A percentile compares a stretch with the other conserved stretches of the same genome.
Evolutionary conservation across 2,888 invertebrate species (phyloP).

Genomic region (Liodrosophila aerea): DNA sequence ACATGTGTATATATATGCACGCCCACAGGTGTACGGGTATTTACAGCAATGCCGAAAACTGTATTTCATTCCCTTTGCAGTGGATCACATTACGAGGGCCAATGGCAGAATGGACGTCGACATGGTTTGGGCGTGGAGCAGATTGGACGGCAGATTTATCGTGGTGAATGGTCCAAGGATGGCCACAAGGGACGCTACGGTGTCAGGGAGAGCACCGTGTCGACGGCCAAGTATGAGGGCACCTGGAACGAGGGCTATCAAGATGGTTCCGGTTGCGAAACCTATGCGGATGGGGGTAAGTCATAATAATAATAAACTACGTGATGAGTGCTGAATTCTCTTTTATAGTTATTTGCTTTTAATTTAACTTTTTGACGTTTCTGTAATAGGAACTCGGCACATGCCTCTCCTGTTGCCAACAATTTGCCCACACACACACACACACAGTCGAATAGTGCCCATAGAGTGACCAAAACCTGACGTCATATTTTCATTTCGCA

Average conservation of each 20-base stretch:
- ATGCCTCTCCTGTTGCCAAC: conserved; percentile 32
- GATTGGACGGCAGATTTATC: conserved; percentile 97
- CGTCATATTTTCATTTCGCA: conserved; percentile 69
- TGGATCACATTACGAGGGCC: conserved; percentile 98
- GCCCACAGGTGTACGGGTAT: neutral
- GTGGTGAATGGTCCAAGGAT: conserved; percentile 97
- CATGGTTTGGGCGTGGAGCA: conserved; percentile 99
- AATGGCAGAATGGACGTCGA: conserved; percentile 99
- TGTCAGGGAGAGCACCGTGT: conserved; percentile 96
- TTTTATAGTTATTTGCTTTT: conserved; percentile 32
- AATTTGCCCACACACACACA: conserved; percentile 13
- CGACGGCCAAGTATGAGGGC: conserved; percentile 98
- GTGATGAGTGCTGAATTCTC: conserved; percentile 31
- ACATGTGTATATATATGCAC: neutral
- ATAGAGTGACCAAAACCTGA: conserved; percentile 59
- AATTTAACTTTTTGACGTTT: conserved; percentile 63
- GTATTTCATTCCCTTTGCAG: conserved; percentile 84
- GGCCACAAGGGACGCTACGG: conserved; percentile 99
- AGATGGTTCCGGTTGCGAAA: conserved; percentile 99
- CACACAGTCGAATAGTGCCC: conserved; percentile 3
- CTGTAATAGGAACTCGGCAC: conserved; percentile 52
- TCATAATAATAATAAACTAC: conserved; percentile 15
- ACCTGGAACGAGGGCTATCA: conserved; percentile 99
- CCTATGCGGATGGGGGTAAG: conserved; percentile 99
- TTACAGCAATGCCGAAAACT: neutral